phyloP scores from a whole-genome alignment of 2,113 vertebrate genomes.

The Nothobranchius furzeri region DNA sequence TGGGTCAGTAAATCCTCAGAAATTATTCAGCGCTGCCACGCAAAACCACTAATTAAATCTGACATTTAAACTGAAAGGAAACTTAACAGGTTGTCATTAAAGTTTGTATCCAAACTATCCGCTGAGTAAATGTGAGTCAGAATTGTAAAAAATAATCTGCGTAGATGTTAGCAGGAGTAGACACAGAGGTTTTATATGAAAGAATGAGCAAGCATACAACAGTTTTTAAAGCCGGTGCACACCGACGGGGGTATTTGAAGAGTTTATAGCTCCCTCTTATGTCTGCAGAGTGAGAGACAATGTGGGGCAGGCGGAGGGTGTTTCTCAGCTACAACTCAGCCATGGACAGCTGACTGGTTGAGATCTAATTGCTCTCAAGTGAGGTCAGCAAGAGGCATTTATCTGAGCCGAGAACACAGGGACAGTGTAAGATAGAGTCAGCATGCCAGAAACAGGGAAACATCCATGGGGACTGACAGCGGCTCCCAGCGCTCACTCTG shows the following conservation, averaged over 20 bases:
- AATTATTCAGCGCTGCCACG: conserved; percentile 22
- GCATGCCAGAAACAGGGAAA: conserved; percentile 78
- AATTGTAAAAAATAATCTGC: conserved; percentile 5
- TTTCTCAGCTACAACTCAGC: conserved; percentile 81
- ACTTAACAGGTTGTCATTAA: conserved; percentile 32
- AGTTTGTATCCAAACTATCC: conserved; percentile 18
- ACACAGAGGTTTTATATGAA: conserved; percentile 14
- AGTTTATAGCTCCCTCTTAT: conserved; percentile 93
- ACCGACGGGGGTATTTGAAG: conserved; percentile 64
- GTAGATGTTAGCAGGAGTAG: conserved; percentile 38
- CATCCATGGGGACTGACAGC: conserved; percentile 90
- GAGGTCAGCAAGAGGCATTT: conserved; percentile 99
- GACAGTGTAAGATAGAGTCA: conserved; percentile 85
- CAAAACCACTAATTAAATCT: conserved; percentile 49
- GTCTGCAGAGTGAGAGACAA: conserved; percentile 84
- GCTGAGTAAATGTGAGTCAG: conserved; percentile 17
- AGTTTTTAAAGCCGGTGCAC: conserved; percentile 50
- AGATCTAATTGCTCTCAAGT: conserved; percentile 97
- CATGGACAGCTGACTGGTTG: conserved; percentile 96
- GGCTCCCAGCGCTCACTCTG: conserved; percentile 82
- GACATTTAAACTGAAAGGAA: conserved; percentile 53
- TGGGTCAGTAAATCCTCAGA: conserved; percentile 39
- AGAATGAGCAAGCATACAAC: conserved; percentile 46
- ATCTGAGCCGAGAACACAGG: conserved; percentile 88
- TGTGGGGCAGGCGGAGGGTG: conserved; percentile 77